These are phyloP conservation scores for Tachina fera DNA, from an alignment of 2,888 invertebrate genomes.

Conservation along the genomic window DNA sequence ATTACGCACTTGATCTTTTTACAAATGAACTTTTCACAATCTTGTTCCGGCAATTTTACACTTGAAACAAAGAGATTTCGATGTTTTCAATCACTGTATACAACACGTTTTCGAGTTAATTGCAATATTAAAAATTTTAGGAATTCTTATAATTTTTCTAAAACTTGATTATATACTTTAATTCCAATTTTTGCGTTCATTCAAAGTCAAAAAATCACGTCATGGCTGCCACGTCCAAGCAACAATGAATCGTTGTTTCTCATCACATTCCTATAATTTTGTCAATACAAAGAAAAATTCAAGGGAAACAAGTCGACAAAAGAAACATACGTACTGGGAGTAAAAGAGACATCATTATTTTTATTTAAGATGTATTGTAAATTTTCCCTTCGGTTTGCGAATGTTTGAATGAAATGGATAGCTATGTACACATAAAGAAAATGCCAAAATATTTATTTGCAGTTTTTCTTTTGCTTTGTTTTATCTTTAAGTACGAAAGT, in stretches of 20 bases:
- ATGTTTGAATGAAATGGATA: slow-evolving; percentile 26
- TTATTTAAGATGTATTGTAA: background rate
- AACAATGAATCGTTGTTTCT: slow-evolving; percentile 82
- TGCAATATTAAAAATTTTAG: slow-evolving; percentile 75
- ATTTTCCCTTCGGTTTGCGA: background rate
- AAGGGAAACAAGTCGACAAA: slow-evolving; percentile 42
- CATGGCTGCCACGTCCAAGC: slow-evolving; percentile 83
- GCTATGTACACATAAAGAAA: background rate
- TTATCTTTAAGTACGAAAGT: slow-evolving; percentile 17
- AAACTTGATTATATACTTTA: slow-evolving; percentile 53
- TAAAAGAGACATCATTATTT: slow-evolving; percentile 41
- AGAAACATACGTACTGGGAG: slow-evolving; percentile 24
- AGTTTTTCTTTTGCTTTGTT: slow-evolving; percentile 6
- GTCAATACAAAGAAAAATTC: slow-evolving; percentile 62
- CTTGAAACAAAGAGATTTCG: slow-evolving; percentile 34
- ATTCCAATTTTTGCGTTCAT: slow-evolving; percentile 68
- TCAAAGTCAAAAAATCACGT: slow-evolving; percentile 82
- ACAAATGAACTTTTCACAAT: slow-evolving; percentile 54
- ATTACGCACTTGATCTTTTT: slow-evolving; percentile 70
- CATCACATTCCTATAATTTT: slow-evolving; percentile 74
- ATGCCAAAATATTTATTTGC: slow-evolving; percentile 5
- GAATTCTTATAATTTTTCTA: slow-evolving; percentile 74
- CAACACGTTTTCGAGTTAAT: slow-evolving; percentile 75
- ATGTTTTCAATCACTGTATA: slow-evolving; percentile 43
- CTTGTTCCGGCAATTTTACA: slow-evolving; percentile 61